Base-by-base conservation (phyloP, 2,113 vertebrate genomes). In the Haemorhous mexicanus region DNA sequence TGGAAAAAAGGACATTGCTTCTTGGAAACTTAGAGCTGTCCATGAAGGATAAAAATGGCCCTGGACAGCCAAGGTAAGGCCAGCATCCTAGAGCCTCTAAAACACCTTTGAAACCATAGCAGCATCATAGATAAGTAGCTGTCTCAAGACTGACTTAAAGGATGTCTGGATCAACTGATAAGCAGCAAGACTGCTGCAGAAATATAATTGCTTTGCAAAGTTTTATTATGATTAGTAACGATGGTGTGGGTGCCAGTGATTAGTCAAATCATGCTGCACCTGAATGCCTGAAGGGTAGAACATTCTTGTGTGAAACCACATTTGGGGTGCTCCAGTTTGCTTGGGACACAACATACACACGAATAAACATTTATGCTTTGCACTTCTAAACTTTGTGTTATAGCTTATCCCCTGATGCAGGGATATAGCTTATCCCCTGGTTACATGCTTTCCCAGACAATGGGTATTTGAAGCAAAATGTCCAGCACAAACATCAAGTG, bases 321-420 rank as follows among this genome's bases (percentile, higher is more conserved):
- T 26, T 43, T 6, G 3, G 19, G 9, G 24, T 50, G 19, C 3
- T 6, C 9, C 52, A 53, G 3, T 52, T 58, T 83, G 61, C 17
- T 1, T 46, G 24, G 14, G 17, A 68, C 8, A 68, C 11, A 9
- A 77, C 35, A 61, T 0, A 7, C 0, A 2, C 32, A 19, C 20
- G 21, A 73, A 69, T 43, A 56, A 70, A 17, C 49, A 58, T 33
- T 30, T 47, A 64, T 17, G 23, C 11, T 49, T 83, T 64, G 13
- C 44, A 77, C n/a, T 84, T 61, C n/a, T 56, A 13, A 30, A 73
- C 10, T 56, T 92, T 21, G 17, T 1, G 1, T 35, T 77, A 22
- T 63, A 70, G 41, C 13, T 52, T 78, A 35, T 49, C 28, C 21
- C 18, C 15, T 63, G 4, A 53, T 0, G 3, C 32, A 30, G 0